These are phyloP conservation scores for Puffinus mauretanicus DNA, from an alignment of 2,113 vertebrate species.

Conservation along the genomic window DNA sequence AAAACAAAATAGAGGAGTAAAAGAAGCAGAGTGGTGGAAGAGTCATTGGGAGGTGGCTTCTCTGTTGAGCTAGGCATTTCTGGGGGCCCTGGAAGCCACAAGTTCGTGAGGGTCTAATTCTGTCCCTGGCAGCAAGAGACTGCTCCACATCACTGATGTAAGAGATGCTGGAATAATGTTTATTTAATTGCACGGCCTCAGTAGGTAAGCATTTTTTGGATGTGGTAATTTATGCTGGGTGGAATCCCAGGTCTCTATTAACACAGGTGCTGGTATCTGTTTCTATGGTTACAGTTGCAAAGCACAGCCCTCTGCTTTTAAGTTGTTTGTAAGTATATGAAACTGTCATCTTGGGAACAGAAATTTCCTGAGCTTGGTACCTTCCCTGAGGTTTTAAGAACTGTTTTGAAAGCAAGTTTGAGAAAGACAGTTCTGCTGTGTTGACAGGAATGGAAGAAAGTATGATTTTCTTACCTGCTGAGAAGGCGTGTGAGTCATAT, in stretches of 20 bases:
- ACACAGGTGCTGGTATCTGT: background rate
- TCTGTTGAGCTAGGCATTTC: background rate
- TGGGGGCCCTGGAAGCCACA: background rate
- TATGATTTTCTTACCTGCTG: background rate
- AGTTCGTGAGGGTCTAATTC: background rate
- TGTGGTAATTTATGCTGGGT: background rate
- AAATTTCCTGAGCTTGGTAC: background rate
- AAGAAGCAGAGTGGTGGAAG: background rate
- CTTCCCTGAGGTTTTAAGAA: constrained; percentile 17
- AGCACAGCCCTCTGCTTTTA: background rate
- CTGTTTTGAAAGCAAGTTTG: background rate
- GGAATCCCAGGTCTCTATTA: constrained; percentile 15
- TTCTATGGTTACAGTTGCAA: constrained; percentile 31
- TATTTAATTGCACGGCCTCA: background rate
- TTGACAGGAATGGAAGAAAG: background rate
- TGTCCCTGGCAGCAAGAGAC: background rate
- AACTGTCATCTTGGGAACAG: background rate
- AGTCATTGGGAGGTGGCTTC: background rate
- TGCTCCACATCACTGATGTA: background rate
- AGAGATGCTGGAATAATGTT: background rate
- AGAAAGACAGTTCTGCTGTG: background rate
- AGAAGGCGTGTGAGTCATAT: background rate
- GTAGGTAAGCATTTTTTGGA: background rate
- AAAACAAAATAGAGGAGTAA: background rate
- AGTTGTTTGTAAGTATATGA: constrained; percentile 18